Evolutionary conservation across 2,888 invertebrate genomes (phyloP), one percentile per base, ranked within the genome.

Genomic region (Cylloceria caligata): DNA sequence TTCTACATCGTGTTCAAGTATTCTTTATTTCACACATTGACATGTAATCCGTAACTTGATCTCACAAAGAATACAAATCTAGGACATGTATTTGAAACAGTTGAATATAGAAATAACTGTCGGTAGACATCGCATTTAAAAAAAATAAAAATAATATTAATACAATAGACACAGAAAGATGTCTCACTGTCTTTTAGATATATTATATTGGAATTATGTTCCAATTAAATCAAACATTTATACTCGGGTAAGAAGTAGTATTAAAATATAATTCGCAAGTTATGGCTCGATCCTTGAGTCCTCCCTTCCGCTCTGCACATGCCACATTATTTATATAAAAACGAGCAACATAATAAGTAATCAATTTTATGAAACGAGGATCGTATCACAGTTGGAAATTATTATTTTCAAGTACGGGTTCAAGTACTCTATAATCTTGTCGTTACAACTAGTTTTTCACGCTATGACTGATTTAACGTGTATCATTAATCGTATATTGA

Each of bases 331-430:
- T 55, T 24, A 30, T n/a, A 57, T 11, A 3, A 9, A 60, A 34
- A n/a, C 16, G n/a, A 13, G n/a, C 42, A 24, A 64, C 21, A 42
- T n/a, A 64, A 64, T 64, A 64, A 64, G 42, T 64, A 64, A 13
- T 52, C 24, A 24, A 13, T 60, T 27, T 27, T 57, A 47, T 65
- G 21, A 27, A 49, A 62, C 21, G 30, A 34, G 57, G 16, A 57
- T 80, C 65, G 47, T 80, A 80, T 80, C 80, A 80, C 80, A 80
- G 75, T 80, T 80, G 75, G 80, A 57, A 49, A 42, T 65, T 65
- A 47, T 65, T 55, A 75, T 80, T 62, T 55, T 55, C 30, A 11
- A 52, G 72, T 39, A 21, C 64, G 52, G 13, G 19, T n/a, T n/a
- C n/a, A n/a, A n/a, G n/a, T n/a, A 64, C 24, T 36, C 19, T 16